Base-by-base conservation (phyloP, 1,140 invertebrate genomes). In the Planococcus citri region DNA sequence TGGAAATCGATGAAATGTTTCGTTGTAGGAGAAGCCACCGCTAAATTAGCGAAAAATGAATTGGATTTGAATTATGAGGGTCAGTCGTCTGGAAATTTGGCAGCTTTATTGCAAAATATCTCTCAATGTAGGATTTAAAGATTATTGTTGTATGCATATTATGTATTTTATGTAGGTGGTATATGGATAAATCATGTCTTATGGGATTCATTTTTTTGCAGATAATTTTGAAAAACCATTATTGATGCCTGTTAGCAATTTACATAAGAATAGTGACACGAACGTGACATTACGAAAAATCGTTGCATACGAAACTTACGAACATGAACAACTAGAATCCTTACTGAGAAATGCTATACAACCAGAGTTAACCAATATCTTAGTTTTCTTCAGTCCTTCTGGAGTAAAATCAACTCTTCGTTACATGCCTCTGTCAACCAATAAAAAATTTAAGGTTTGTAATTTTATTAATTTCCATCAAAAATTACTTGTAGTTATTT, bases 311-410 rank as follows among this genome's bases (percentile, higher is more conserved):
- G 60, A 64, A 27, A 64, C 60, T 27, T 25, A 14, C 25, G 60
- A 64, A 25, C 60, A 64, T 64, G 22, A 24, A 27, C 2, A 64
- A 4, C 25, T 64, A 6, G 10, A 4, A 27, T 10, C 3, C 10
- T 2, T 10, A 2, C 25, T 64, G 10, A 14, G 17, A 25, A 25
- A 27, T 64, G 25, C 25, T 64, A 2, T 64, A 6, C 4, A 64
- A 6, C 8, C 8, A 10, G 60, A 64, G 10, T 4, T 14, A 24
- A 64, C 20, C 25, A 24, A 3, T 25, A 17, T 27, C 9, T 4
- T 64, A 20, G 25, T 64, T 4, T 64, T 64, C 17, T 64, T 64
- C 17, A 64, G 60, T 64, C 60, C 60, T 64, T 64, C 60, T 17
- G 60, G 60, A 1, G 60, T 64, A 17, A 64, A 25, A 64, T 64